Percentiles rank a stretch among this genome's conserved stretches.
Evolutionary conservation across 2,113 vertebrate species (phyloP).

Genomic region (Macquaria australasica): DNA sequence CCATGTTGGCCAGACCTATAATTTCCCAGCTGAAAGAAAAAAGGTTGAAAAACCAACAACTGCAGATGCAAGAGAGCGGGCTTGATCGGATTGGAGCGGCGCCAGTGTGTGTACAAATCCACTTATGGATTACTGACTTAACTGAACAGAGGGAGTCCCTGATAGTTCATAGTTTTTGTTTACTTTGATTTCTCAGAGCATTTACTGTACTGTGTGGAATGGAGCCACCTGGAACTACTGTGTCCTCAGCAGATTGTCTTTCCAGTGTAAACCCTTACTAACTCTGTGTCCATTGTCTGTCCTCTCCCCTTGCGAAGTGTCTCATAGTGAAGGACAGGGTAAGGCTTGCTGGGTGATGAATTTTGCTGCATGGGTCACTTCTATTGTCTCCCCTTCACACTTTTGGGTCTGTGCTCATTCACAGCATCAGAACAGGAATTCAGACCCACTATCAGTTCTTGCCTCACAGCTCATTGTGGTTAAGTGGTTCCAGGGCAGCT

Average conservation of each 20-base stretch:
- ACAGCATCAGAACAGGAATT: constrained; percentile 61
- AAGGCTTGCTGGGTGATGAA: constrained; percentile 80
- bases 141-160: constrained; percentile 47
- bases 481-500: constrained; percentile 16
- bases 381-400: constrained; percentile 56
- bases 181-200: constrained; percentile 25
- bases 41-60: background rate
- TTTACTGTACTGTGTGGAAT: constrained; percentile 38
- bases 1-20: background rate
- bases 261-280: constrained; percentile 69
- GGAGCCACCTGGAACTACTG: constrained; percentile 30
- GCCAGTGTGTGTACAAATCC: constrained; percentile 66
- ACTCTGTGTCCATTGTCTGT: constrained; percentile 83
- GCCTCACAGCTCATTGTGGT: constrained; percentile 20
- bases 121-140: constrained; percentile 62
- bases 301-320: constrained; percentile 85
- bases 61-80: constrained; percentile 35
- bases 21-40: constrained; percentile 16
- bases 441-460: constrained; percentile 21
- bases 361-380: constrained; percentile 83
- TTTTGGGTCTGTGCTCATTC: constrained; percentile 76
- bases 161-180: constrained; percentile 33
- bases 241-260: constrained; percentile 30
- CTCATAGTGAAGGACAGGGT: constrained; percentile 88
- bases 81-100: constrained; percentile 52